Percentiles rank a stretch among this genome's conserved stretches.
Evolutionary conservation across 2,113 vertebrate genomes (phyloP).

Genomic region (Bubo scandiacus): DNA sequence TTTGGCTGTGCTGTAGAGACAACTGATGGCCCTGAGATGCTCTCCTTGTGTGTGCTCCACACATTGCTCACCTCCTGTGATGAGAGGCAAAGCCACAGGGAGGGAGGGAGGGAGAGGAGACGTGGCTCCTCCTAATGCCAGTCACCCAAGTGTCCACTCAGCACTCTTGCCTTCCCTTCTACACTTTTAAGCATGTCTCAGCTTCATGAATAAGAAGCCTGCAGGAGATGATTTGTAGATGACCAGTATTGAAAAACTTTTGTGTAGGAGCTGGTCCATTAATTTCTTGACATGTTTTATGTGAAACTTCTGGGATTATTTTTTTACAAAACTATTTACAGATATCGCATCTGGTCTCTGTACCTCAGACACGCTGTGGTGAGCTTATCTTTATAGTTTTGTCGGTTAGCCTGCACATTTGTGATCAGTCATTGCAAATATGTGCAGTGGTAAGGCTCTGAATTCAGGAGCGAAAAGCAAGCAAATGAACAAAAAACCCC

Average conservation of each 20-base stretch:
- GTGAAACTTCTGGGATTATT: not conserved
- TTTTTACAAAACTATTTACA: not conserved
- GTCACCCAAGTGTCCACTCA: not conserved
- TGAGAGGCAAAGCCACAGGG: not conserved
- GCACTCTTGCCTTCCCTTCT: not conserved
- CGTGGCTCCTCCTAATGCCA: not conserved
- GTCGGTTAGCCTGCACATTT: not conserved
- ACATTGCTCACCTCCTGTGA: rapidly evolving
- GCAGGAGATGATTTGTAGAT: not conserved
- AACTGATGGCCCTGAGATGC: rapidly evolving
- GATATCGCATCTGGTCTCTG: not conserved
- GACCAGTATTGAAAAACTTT: not conserved
- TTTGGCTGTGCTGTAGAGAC: not conserved
- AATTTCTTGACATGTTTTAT: not conserved
- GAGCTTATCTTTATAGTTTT: not conserved
- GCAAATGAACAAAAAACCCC: too few relatives aligned
- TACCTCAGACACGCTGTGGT: not conserved
- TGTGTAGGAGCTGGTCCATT: not conserved
- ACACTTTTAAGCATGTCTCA: not conserved
- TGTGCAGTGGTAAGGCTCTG: not conserved
- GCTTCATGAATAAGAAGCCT: not conserved
- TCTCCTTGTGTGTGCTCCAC: rapidly evolving
- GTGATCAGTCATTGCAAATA: not conserved
- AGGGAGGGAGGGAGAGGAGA: not conserved
- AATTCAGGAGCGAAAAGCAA: not conserved